Percentiles rank a stretch among this genome's conserved stretches.
These are phyloP conservation scores for Aphaenogaster ashmeadi DNA, from an alignment of 1,140 invertebrate genomes.

Conservation along the genomic window DNA sequence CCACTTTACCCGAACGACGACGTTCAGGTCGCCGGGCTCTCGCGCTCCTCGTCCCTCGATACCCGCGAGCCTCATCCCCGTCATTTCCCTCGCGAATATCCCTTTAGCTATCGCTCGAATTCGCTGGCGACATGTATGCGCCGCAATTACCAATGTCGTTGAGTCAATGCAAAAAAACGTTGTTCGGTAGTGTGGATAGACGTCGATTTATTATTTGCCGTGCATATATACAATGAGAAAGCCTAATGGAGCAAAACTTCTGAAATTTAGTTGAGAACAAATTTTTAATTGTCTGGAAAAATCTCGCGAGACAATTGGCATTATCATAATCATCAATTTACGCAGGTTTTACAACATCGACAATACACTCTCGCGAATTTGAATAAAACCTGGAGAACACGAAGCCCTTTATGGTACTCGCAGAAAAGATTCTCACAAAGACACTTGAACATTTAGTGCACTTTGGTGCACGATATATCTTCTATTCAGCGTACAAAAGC, in stretches of 20 bases:
- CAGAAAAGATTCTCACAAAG: slow-evolving; percentile 20
- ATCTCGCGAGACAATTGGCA: background rate
- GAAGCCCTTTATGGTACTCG: slow-evolving; percentile 23
- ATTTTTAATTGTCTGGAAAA: background rate
- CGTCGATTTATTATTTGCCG: slow-evolving; percentile 8
- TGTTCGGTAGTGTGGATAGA: background rate
- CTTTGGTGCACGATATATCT: slow-evolving; percentile 33
- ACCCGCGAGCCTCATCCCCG: background rate
- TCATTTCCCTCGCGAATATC: slow-evolving; percentile 49
- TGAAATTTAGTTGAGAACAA: background rate
- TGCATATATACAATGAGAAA: background rate
- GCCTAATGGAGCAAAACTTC: background rate
- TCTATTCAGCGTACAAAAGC: slow-evolving; percentile 49
- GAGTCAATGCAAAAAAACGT: slow-evolving; percentile 4
- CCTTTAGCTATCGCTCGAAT: slow-evolving; percentile 37
- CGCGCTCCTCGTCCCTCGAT: slow-evolving; percentile 43
- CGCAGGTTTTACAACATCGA: background rate
- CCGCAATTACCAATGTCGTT: slow-evolving; percentile 6
- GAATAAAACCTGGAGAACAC: background rate
- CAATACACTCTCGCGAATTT: background rate
- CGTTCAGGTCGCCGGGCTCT: slow-evolving; percentile 62
- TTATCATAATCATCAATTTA: background rate
- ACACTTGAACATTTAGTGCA: slow-evolving; percentile 28
- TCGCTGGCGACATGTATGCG: slow-evolving; percentile 10
- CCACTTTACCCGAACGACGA: slow-evolving; percentile 81